Conservation (phyloP, 2,888 invertebrate species). For the Yponomeuta malinellus region DNA sequence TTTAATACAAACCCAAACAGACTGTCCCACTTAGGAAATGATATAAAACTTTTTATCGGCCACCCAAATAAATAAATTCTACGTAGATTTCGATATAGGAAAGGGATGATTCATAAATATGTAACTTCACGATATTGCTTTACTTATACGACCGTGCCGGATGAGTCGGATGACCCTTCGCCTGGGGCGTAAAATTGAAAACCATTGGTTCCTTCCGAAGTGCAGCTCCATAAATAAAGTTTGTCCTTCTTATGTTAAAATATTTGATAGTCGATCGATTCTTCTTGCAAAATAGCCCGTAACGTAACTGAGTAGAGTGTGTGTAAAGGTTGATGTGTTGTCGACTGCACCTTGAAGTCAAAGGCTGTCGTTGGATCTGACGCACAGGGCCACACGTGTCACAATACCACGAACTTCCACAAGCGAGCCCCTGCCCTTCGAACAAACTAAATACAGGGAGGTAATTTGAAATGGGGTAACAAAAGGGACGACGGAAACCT, state of each 20-base stretch:
- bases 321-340: no score
- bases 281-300: no score
- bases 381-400: no score
- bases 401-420: no score
- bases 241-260: not conserved
- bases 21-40: not conserved
- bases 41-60: not conserved
- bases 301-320: no score
- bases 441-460: no score
- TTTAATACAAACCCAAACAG: not conserved
- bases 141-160: constrained; percentile 35
- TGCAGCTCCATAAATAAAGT: not conserved
- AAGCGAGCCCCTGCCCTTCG: no score
- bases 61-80: not conserved
- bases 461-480: no score
- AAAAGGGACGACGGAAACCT: no score
- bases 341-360: no score
- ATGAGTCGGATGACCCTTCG: constrained; percentile 31
- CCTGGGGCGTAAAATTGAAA: not conserved
- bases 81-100: constrained; percentile 31
- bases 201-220: not conserved
- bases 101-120: constrained; percentile 53
- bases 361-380: no score
- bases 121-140: constrained; percentile 48
- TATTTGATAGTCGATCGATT: not conserved